These are phyloP conservation scores for Tragopan temminckii DNA, from an alignment of 2,797 vertebrate species.

Conservation along the genomic window DNA sequence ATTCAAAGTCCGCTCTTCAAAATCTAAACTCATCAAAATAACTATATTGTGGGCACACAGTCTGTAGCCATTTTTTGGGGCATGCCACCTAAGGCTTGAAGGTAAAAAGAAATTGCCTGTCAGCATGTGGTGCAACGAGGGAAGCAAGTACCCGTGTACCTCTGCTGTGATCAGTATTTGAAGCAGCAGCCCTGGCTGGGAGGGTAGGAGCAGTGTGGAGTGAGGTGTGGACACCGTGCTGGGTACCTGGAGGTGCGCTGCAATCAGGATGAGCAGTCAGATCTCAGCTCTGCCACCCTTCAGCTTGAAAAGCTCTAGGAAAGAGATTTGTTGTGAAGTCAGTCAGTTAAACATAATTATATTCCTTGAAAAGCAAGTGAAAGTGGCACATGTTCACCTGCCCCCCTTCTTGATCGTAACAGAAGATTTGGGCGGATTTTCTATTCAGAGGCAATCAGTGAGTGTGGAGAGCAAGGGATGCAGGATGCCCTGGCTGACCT, in stretches of 20 bases:
- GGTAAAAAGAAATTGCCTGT: neutral
- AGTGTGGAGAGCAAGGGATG: slow-evolving; percentile 52
- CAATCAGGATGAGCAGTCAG: neutral
- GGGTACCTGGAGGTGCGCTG: neutral
- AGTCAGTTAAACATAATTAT: slow-evolving; percentile 73
- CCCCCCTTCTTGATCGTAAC: slow-evolving; percentile 46
- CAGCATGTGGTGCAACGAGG: neutral
- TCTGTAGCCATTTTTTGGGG: neutral
- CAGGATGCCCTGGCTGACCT: slow-evolving; percentile 75
- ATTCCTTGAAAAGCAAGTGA: slow-evolving; percentile 56
- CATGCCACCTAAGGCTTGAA: neutral
- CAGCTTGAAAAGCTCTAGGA: slow-evolving; percentile 37
- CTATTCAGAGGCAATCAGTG: slow-evolving; percentile 75
- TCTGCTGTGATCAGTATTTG: neutral
- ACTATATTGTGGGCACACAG: accelerated
- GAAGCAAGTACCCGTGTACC: accelerated
- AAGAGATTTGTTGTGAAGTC: slow-evolving; percentile 61
- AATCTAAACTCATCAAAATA: neutral
- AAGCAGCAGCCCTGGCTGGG: neutral
- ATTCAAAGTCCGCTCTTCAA: neutral
- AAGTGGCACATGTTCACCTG: slow-evolving; percentile 48
- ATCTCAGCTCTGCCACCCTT: neutral
- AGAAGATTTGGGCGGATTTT: slow-evolving; percentile 74
- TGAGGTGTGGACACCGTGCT: accelerated
- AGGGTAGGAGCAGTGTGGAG: neutral